These are phyloP conservation scores for Pyrochroa serraticornis DNA, from an alignment of 2,888 invertebrate genomes.

Conservation along the genomic window DNA sequence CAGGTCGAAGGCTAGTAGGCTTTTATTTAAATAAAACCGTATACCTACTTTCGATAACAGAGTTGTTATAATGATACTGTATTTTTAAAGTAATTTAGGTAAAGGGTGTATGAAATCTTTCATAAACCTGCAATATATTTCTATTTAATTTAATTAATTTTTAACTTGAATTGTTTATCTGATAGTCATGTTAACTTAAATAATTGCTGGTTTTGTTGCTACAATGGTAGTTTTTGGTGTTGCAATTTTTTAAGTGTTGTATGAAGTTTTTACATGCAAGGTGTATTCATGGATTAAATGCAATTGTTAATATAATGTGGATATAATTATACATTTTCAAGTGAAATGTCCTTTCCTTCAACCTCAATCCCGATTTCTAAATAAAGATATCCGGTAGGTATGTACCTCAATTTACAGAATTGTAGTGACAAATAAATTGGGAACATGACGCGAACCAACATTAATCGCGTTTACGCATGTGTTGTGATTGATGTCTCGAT, in stretches of 20 bases:
- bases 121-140: slow-evolving; percentile 3
- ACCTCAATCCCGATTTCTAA: neutral
- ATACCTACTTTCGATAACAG: slow-evolving; percentile 12
- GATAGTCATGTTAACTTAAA: neutral
- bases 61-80: slow-evolving; percentile 19
- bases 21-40: slow-evolving; percentile 9
- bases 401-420: too few relatives aligned
- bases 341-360: neutral
- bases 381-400: too few relatives aligned
- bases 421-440: too few relatives aligned
- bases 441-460: too few relatives aligned
- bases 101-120: neutral
- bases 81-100: slow-evolving; percentile 8
- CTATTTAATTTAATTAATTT: neutral
- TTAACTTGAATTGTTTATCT: neutral
- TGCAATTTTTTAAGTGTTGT: slow-evolving; percentile 17
- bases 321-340: slow-evolving; percentile 12
- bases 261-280: slow-evolving; percentile 18
- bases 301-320: slow-evolving; percentile 16
- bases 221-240: slow-evolving; percentile 4
- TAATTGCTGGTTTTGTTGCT: neutral
- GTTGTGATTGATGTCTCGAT: too few relatives aligned
- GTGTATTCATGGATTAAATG: slow-evolving; percentile 27
- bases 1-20: slow-evolving; percentile 38
- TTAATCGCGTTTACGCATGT: too few relatives aligned